Evolutionary conservation across 2,113 vertebrate species (phyloP).

Genomic region (Perca schrenkii): DNA sequence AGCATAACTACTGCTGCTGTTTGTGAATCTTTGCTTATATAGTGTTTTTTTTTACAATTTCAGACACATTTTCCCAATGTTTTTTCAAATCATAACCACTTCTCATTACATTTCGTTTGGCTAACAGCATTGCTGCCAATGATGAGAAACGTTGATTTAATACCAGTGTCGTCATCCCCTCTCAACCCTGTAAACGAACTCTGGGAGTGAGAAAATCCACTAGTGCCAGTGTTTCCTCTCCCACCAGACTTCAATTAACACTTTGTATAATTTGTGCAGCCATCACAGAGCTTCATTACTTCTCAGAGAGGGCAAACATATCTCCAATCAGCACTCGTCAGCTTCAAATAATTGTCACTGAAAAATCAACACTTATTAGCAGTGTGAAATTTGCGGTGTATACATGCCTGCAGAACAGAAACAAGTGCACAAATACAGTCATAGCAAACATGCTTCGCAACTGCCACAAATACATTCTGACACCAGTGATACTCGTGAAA

Average conservation of each 20-base stretch:
- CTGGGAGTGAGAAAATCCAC: constrained; percentile 36
- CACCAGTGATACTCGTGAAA: background rate
- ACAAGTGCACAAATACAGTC: constrained; percentile 37
- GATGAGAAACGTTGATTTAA: constrained; percentile 19
- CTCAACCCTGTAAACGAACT: constrained; percentile 22
- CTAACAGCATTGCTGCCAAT: constrained; percentile 17
- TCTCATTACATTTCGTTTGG: background rate
- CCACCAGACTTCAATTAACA: constrained; percentile 20
- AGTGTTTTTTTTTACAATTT: constrained; percentile 1
- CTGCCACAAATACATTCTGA: background rate
- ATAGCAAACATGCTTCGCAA: background rate
- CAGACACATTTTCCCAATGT: background rate
- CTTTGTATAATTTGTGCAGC: background rate
- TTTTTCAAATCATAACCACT: background rate
- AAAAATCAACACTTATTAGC: constrained; percentile 52
- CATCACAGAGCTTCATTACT: background rate
- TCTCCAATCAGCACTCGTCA: constrained; percentile 26
- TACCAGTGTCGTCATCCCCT: constrained; percentile 12
- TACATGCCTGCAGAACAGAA: constrained; percentile 19
- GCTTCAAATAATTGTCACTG: constrained; percentile 35
- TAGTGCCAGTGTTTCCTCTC: constrained; percentile 15
- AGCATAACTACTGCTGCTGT: constrained; percentile 11
- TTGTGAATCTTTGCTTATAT: background rate
- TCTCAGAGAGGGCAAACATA: constrained; percentile 29
- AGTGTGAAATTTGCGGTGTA: constrained; percentile 12